Percentiles rank a stretch among this genome's conserved stretches.
These are phyloP conservation scores for Odontesthes bonariensis DNA, from an alignment of 2,113 vertebrate genomes.

Conservation along the genomic window DNA sequence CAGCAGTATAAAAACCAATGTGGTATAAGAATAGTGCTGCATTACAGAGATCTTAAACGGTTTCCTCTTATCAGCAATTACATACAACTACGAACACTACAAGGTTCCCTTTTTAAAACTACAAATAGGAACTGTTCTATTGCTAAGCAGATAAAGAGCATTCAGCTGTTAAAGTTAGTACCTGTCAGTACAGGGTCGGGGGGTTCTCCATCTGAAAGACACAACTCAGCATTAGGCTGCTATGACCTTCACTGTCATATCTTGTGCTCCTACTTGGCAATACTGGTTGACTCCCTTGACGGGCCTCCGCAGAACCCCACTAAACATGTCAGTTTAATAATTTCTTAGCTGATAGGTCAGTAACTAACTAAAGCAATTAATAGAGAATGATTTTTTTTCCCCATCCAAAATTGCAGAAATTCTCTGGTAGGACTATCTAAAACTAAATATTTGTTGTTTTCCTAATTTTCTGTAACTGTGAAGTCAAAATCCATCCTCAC, in stretches of 20 bases:
- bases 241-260: background rate
- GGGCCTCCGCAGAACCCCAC: background rate
- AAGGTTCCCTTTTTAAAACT: background rate
- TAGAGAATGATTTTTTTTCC: too few species aligned
- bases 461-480: background rate
- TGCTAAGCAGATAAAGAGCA: background rate
- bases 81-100: background rate
- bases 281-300: background rate
- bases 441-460: background rate
- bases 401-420: too few species aligned
- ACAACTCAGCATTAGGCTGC: constrained; percentile 22
- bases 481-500: too few species aligned
- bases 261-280: background rate
- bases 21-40: background rate
- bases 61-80: background rate
- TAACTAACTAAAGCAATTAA: too few species aligned
- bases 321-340: background rate
- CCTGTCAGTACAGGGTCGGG: constrained; percentile 43
- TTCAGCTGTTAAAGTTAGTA: constrained; percentile 16
- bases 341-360: too few species aligned
- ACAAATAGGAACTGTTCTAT: background rate
- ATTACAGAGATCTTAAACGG: background rate
- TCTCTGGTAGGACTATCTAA: too few species aligned
- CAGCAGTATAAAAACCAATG: background rate
- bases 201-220: constrained; percentile 49